These are phyloP conservation scores for Eulemur mongoz DNA, from an alignment of 2,797 vertebrate species.

Conservation along the genomic window DNA sequence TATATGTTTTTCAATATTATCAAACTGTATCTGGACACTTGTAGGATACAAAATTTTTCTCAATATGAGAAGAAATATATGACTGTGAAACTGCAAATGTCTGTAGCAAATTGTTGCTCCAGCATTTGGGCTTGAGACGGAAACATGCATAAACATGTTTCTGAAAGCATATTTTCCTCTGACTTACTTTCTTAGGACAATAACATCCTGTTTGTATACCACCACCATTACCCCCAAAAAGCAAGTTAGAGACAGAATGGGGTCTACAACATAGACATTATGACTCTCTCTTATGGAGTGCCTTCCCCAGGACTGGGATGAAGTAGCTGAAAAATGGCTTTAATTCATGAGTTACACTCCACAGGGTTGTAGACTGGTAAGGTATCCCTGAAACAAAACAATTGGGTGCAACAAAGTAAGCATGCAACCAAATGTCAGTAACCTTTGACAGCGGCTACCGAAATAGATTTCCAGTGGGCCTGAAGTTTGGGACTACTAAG, in stretches of 20 bases:
- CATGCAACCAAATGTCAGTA: not conserved
- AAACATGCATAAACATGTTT: not conserved
- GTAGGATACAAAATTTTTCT: not conserved
- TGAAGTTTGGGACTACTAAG: not conserved
- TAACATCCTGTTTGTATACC: not conserved
- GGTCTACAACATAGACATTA: not conserved
- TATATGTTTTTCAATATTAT: not conserved
- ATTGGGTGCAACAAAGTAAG: not conserved
- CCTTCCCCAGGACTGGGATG: not conserved
- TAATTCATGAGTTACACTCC: not conserved
- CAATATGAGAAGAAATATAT: not conserved
- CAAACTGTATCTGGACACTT: not conserved
- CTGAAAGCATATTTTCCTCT: constrained; percentile 60
- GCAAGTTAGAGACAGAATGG: not conserved
- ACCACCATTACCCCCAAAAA: not conserved
- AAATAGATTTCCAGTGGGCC: not conserved
- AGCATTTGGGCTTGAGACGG: not conserved
- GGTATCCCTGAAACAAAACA: not conserved
- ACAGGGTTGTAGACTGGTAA: not conserved
- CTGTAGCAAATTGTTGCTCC: not conserved
- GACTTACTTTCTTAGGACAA: constrained; percentile 37
- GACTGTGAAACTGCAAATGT: not conserved
- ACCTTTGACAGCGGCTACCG: not conserved
- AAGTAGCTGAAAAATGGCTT: not conserved
- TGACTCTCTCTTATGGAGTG: not conserved